Evolutionary conservation across 2,113 vertebrate species (phyloP), one percentile per base, ranked within the genome.

Genomic region (Apodemus speciosus): DNA sequence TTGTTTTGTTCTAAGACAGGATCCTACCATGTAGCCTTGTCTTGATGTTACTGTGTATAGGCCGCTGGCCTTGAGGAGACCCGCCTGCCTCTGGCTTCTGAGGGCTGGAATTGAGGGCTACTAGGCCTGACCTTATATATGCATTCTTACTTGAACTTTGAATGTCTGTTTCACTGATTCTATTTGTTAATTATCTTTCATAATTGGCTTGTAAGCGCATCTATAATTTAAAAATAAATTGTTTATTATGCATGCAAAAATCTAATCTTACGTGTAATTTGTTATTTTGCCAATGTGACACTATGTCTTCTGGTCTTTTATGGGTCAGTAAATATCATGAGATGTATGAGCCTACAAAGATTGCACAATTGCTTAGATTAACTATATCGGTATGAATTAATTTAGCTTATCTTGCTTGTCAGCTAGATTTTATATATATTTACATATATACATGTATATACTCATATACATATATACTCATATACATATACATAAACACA

Each of bases 261-360:
- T 96, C 95, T 93, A 89, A 49, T 96, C 94, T 96, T 76, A 85
- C 93, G 77, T 81, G 14, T 86, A 75, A 95, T 92, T 64, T 89
- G 9, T 89, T 93, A 71, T 58, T 91, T 88, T 92, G 32, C 68
- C 88, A 69, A 66, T 71, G 40, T 92, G 88, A 60, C 64, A 77
- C 16, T 77, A 32, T 96, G 87, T 95, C 58, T 51, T 83, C 89
- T 96, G 60, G 93, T 96, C 46, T 66, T 20, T 77, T 10, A 3
- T 81, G 32, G 85, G 60, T 43, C 69, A 88, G 18, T 20, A 66
- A 93, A 90, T 83, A 83, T 21, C 25, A 64, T 85, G 80, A 40
- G n/a, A 27, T 92, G 11, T 95, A 49, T 93, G 68, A 72, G 89
- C 51, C 89, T 81, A 90, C 77, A 83, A 96, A 86, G 72, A 60